Evolutionary conservation across 2,113 vertebrate species (phyloP), one percentile per base, ranked within the genome.

Genomic region (Vombatus ursinus): DNA sequence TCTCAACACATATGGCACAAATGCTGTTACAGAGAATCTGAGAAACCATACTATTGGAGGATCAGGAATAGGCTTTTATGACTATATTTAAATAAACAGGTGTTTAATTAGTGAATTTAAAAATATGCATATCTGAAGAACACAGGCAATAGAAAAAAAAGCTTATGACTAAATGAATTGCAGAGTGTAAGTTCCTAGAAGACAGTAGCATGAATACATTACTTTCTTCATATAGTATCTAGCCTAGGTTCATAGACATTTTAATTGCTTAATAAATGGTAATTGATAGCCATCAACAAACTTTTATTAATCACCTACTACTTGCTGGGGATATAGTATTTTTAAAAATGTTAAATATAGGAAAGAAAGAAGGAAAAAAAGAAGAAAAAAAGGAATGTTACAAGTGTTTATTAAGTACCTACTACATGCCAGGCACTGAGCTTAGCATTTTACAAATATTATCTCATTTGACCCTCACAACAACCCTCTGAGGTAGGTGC

Each of bases 1-100:
- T 94, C 77, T 98, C 92, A 89, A 96, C 92, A 93, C 68, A 47
- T 94, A 47, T 50, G 37, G 92, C 90, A 95, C 94, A 92, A 96
- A 96, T 93, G 94, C 44, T 94, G 22, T 93, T 52, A 77, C 90
- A 52, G 26, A 92, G 51, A 95, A 91, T 53, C 47, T 96, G 95
- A 95, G 92, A 95, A 93, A 89, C 16, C 37, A 84, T 97, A 91
- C 94, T 61, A 8, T 37, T 51, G 94, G 44, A 95, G 57, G 14
- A 24, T 91, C 61, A 89, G 91, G 54, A 52, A 28, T 84, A 48
- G 94, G 37, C 49, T 11, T 96, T 96, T 90, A 90, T 51, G 89
- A 91, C 94, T 57, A 95, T 28, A 44, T 12, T 49, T 77, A 77
- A 92, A 37, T 90, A 52, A 90, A 25, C 9, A 90, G 48, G 90